These are phyloP conservation scores for Eremophila alpestris DNA, from an alignment of 2,797 vertebrate species.

Conservation along the genomic window DNA sequence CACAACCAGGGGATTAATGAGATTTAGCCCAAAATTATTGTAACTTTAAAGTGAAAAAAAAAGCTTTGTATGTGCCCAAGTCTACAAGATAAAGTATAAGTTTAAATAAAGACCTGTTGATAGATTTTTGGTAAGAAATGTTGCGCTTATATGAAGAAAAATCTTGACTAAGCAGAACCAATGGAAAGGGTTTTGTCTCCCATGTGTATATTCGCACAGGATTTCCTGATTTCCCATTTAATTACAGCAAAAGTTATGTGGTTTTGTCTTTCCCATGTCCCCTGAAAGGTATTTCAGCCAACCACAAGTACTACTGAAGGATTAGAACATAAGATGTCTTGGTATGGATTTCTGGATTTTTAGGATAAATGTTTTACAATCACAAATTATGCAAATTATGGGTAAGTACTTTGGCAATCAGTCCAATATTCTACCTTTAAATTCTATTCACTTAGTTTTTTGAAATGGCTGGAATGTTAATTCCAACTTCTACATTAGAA, in stretches of 20 bases:
- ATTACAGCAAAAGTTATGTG: neutral
- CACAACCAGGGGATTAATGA: neutral
- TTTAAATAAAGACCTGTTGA: neutral
- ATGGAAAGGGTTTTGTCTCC: neutral
- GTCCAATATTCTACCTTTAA: neutral
- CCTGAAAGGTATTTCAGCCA: neutral
- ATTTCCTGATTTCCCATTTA: neutral
- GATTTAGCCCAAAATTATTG: neutral
- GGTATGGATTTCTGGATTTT: neutral
- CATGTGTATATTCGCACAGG: neutral
- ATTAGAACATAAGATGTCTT: neutral
- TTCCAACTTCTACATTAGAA: neutral
- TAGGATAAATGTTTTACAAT: neutral
- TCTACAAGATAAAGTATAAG: neutral
- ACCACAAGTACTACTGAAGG: neutral
- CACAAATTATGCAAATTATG: neutral
- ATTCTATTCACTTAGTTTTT: neutral
- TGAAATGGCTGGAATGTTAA: neutral
- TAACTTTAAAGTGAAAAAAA: neutral
- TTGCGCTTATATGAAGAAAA: neutral
- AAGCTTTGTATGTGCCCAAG: neutral
- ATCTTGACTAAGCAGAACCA: neutral
- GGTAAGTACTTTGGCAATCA: neutral
- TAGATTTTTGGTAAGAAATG: neutral
- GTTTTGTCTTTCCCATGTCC: neutral